Evolutionary conservation across 2,797 vertebrate genomes (phyloP).

Genomic region (Rallus crepitans): DNA sequence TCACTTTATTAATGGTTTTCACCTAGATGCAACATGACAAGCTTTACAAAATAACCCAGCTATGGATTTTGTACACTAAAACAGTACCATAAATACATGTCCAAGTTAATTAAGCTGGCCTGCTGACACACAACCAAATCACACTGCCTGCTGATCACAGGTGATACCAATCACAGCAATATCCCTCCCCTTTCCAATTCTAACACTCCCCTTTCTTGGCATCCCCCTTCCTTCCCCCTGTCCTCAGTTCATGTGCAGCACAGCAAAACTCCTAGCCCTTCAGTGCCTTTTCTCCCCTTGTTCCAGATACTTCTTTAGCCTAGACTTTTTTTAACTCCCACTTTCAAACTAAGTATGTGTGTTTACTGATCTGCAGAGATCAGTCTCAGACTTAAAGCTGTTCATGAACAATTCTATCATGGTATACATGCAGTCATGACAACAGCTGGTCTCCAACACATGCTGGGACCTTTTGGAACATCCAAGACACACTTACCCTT

Average conservation of each 20-base stretch:
- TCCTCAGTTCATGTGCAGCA: background rate
- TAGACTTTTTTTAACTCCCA: background rate
- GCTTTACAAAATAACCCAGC: background rate
- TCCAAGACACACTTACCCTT: background rate
- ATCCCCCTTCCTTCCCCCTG: background rate
- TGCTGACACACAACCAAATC: accelerated
- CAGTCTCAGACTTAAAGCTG: background rate
- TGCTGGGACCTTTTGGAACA: accelerated
- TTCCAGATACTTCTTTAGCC: background rate
- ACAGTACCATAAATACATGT: background rate
- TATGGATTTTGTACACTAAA: background rate
- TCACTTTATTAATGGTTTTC: background rate
- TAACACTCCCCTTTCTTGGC: accelerated
- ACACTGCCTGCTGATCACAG: background rate
- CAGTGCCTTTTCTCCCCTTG: background rate
- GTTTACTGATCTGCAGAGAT: background rate
- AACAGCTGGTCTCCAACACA: background rate
- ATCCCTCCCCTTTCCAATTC: background rate
- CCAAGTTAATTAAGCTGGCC: background rate
- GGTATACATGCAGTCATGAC: background rate
- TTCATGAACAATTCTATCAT: background rate
- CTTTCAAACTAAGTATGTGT: background rate
- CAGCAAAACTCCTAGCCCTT: background rate
- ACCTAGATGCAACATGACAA: background rate
- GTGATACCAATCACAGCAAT: background rate